Percentiles rank a stretch among this genome's conserved stretches.
Conservation (phyloP, 2,113 vertebrate species). For the Gymnobelideus leadbeateri region DNA sequence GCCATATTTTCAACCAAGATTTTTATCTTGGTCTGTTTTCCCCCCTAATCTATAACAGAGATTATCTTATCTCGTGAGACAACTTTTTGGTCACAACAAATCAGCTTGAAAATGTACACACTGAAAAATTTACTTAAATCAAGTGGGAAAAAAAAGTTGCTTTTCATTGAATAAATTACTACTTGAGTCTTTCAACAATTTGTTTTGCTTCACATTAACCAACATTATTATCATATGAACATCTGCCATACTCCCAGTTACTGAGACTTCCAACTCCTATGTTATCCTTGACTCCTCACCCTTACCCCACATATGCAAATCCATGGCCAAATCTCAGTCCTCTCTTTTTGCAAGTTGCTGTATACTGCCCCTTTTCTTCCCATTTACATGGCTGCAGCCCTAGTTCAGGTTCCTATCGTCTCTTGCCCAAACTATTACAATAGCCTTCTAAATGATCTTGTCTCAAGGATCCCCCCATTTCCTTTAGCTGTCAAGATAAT, state of each 20-base stretch:
- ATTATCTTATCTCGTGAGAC: constrained; percentile 82
- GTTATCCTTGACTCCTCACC: neutral
- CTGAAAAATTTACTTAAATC: constrained; percentile 82
- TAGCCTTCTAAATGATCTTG: neutral
- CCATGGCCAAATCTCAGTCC: neutral
- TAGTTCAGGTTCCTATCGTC: neutral
- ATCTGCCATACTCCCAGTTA: neutral
- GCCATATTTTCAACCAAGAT: constrained; percentile 83
- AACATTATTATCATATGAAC: constrained; percentile 1
- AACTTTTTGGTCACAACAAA: constrained; percentile 82
- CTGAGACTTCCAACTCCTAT: neutral
- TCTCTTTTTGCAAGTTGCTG: neutral
- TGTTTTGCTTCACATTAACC: constrained; percentile 50
- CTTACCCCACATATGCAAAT: neutral
- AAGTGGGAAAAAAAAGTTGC: constrained; percentile 75
- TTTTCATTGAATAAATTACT: constrained; percentile 75
- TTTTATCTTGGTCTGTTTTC: constrained; percentile 78
- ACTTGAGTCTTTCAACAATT: constrained; percentile 39
- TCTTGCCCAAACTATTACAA: neutral
- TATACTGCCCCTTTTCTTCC: neutral
- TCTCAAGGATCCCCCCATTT: neutral
- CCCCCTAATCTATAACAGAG: constrained; percentile 81
- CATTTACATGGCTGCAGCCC: neutral
- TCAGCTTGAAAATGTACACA: constrained; percentile 82
- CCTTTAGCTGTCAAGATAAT: neutral